Evolutionary conservation across 2,797 vertebrate species (phyloP).

Genomic region (Luscinia luscinia): DNA sequence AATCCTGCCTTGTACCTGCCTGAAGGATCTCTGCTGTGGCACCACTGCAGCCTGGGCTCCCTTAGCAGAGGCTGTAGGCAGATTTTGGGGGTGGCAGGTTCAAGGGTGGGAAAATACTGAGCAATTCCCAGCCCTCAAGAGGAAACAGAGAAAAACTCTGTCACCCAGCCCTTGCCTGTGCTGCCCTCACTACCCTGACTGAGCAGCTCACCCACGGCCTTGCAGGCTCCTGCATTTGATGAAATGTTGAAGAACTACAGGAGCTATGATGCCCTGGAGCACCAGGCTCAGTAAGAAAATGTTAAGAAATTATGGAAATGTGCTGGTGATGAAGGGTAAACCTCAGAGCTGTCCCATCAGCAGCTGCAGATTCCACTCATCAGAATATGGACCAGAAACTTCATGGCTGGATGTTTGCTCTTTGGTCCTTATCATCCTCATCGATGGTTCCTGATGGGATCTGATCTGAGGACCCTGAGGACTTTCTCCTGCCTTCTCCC

Average conservation of each 20-base stretch:
- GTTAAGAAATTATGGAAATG: neutral
- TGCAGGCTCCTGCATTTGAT: neutral
- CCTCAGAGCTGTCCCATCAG: neutral
- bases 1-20: neutral
- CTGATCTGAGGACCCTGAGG: neutral
- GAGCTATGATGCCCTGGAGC: neutral
- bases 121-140: neutral
- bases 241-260: rapidly evolving
- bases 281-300: neutral
- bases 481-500: neutral
- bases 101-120: neutral
- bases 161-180: neutral
- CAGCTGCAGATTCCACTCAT: neutral
- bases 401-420: neutral
- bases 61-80: neutral
- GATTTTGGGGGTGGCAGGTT: neutral
- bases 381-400: neutral
- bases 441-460: neutral
- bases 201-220: neutral
- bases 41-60: neutral
- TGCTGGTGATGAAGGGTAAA: neutral
- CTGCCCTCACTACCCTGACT: rapidly evolving
- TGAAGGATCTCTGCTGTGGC: neutral
- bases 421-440: neutral
- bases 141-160: neutral